Percentiles rank a stretch among this genome's conserved stretches.
phyloP scores from a whole-genome alignment of 2,888 invertebrate species.

The Drosophila flavopinicola region DNA sequence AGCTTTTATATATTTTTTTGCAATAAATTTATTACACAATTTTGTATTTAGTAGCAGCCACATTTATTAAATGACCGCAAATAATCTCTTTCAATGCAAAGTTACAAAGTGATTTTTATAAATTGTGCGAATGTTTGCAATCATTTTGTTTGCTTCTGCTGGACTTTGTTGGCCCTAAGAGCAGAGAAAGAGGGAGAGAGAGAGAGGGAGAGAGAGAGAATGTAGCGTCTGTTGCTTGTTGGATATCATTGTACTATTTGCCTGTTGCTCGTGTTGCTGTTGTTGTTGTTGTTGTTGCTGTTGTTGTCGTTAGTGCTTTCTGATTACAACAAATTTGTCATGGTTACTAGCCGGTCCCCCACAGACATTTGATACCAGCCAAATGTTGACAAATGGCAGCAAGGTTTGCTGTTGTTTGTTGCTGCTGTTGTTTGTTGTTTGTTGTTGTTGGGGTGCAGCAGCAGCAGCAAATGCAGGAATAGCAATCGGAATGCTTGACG shows the following conservation, averaged over 20 bases:
- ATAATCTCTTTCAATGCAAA: slow-evolving; percentile 17
- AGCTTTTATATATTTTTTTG: no score
- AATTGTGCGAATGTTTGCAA: slow-evolving; percentile 41
- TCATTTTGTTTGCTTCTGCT: slow-evolving; percentile 9
- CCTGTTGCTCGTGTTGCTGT: slow-evolving; percentile 11
- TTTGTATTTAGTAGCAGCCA: no score
- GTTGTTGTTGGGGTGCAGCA: slow-evolving; percentile 44
- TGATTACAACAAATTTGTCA: slow-evolving; percentile 66
- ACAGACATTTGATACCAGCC: slow-evolving; percentile 61
- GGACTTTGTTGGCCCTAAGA: slow-evolving; percentile 27
- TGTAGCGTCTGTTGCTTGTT: slow-evolving; percentile 16
- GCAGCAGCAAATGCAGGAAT: slow-evolving; percentile 29
- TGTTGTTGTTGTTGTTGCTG: slow-evolving; percentile 16
- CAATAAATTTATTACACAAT: no score
- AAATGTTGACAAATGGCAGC: slow-evolving; percentile 64
- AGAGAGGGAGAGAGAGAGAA: no score
- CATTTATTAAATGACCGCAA: background rate
- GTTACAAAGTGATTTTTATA: slow-evolving; percentile 37
- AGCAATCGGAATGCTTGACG: slow-evolving; percentile 51
- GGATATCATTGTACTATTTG: slow-evolving; percentile 17
- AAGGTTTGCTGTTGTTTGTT: slow-evolving; percentile 26
- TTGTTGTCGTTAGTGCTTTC: slow-evolving; percentile 60
- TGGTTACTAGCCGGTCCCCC: slow-evolving; percentile 55
- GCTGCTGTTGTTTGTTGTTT: slow-evolving; percentile 19
- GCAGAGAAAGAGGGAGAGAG: no score